Evolutionary conservation across 2,888 invertebrate genomes (phyloP).

Genomic region (Calameuta idolon): DNA sequence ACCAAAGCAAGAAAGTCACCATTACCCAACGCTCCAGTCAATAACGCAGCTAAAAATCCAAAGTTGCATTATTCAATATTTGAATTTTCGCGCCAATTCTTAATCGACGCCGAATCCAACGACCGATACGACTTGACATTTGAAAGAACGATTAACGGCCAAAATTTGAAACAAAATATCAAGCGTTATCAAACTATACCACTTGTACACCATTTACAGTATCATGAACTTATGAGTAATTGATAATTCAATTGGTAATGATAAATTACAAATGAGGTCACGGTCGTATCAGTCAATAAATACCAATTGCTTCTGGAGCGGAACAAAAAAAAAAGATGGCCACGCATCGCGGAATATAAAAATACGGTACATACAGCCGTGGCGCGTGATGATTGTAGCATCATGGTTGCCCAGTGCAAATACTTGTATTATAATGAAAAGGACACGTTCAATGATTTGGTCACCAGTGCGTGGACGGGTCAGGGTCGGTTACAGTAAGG

Average conservation of each 20-base stretch:
- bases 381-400: not conserved
- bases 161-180: not conserved
- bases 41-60: not conserved
- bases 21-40: not conserved
- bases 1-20: not conserved
- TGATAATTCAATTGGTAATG: not conserved
- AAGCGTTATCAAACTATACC: not conserved
- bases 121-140: too few relatives aligned
- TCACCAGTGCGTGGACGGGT: not conserved
- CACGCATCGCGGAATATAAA: not conserved
- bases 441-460: not conserved
- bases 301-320: not conserved
- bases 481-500: not conserved
- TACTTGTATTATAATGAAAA: not conserved
- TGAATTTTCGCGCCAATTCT: not conserved
- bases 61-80: not conserved
- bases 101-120: not conserved
- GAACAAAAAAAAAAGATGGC: not conserved
- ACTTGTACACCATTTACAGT: not conserved
- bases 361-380: not conserved
- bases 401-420: not conserved
- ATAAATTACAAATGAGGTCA: not conserved
- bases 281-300: not conserved
- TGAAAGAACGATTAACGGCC: too few relatives aligned
- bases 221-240: not conserved